Evolutionary conservation across 2,888 invertebrate species (phyloP), one percentile per base, ranked within the genome.

Genomic region (Pyrrhosoma nymphula): DNA sequence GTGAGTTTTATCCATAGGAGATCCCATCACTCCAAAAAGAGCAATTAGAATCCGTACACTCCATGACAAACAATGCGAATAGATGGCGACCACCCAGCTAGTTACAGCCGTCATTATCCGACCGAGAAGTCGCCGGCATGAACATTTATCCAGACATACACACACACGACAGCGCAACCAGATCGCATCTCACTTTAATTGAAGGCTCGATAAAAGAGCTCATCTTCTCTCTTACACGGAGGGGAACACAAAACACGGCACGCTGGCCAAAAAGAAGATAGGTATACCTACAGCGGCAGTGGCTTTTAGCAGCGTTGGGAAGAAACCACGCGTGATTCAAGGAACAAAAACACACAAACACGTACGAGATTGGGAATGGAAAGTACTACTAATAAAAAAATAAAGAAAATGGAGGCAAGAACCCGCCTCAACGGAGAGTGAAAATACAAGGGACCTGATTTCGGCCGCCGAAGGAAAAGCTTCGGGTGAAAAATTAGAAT

Each of bases 361-460:
- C 60, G 60, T 20, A 60, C 60, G 60, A 60, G 60, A 60, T 47
- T 3, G 60, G 20, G 20, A 60, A 60, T 60, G 60, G 60, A 60
- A 60, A 60, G 60, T 69, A 47, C 47, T 47, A 47, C 47, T 47
- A 26, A 69, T 69, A 20, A 35, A 35, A 69, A 82, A 82, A 16
- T 8, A 69, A n/a, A 69, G 35, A 35, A 82, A 14, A 16, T 1
- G 16, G 35, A 35, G 30, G 35, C 26, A 26, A 14, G 35, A 35
- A 12, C 69, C 26, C 35, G 35, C 82, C 30, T 82, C 82, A 35
- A 82, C 82, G 82, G 30, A 82, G 35, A 82, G 35, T 35, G 35
- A 82, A 82, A 82, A 82, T 35, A 82, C 82, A 18, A 82, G 82
- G 35, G 82, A 82, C 82, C 35, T 35, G 82, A 82, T 82, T 82